Evolutionary conservation across 2,888 invertebrate species (phyloP), one percentile per base, ranked within the genome.

Genomic region (Drosophila nr. perissopoda): DNA sequence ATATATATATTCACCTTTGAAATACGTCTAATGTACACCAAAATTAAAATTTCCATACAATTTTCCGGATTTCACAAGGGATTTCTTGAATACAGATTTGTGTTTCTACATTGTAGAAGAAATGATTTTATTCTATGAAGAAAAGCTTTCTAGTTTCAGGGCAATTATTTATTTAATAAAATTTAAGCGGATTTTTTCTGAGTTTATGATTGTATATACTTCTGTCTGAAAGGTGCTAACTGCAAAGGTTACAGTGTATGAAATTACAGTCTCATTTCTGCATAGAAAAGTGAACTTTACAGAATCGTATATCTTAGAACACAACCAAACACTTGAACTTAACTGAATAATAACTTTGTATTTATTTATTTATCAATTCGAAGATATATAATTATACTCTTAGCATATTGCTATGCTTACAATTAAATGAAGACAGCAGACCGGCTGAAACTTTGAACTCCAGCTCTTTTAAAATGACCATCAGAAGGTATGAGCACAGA

Each of bases 41-140:
- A 4, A 21, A 13, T 45, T 0, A 2, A 7, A 4, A 45, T 16
- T 45, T 45, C 0, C 21, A 8, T 21, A 4, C 0, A 21, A 7
- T 21, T 45, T 13, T 21, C 0, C 3, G 3, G 25, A 16, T 45
- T 16, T 21, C 0, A 16, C 0, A 21, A 45, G 0, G 4, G 4
- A 13, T 13, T 4, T 21, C 4, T 8, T 18, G 16, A 36, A 36
- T 2, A 16, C 2, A 6, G 4, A 13, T 7, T 45, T 16, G 5
- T 42, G 2, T 21, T 42, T 45, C 13, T 7, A 13, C 13, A 13
- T 45, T 21, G 6, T 7, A 6, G 21, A n/a, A 10, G 13, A n/a
- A 40, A n/a, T 6, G 29, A 3, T 42, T 42, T 21, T 16, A 7
- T 42, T 42, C 3, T 1, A 6, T 6, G 1, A 21, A 7, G 3